Percentiles rank a stretch among this genome's conserved stretches.
Conservation (phyloP, 92 coral and sea anemone species). For the Metridium senile region DNA sequence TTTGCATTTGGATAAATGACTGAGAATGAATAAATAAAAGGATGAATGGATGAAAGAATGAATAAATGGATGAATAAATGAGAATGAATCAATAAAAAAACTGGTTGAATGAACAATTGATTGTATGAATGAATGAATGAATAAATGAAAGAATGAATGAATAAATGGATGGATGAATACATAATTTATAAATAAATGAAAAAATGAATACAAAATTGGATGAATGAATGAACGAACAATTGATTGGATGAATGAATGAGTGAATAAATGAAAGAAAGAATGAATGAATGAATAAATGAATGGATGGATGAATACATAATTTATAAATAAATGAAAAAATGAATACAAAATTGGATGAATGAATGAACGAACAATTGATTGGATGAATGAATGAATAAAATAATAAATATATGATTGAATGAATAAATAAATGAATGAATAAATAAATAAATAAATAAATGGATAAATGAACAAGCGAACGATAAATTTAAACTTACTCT, state of each 20-base stretch:
- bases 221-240: not conserved
- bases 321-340: not conserved
- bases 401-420: not conserved
- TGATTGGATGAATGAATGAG: not conserved
- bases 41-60: too few species aligned
- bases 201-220: not conserved
- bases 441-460: too few species aligned
- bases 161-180: too few species aligned
- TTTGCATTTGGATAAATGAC: too few species aligned
- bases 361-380: too few species aligned
- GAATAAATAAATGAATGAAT: not conserved
- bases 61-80: too few species aligned
- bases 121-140: too few species aligned
- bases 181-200: too few species aligned
- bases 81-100: too few species aligned
- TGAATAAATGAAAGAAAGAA: not conserved
- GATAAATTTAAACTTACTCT: conserved; percentile 36
- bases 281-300: not conserved
- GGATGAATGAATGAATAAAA: not conserved
- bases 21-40: too few species aligned
- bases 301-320: not conserved
- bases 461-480: not conserved
- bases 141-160: too few species aligned
- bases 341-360: not conserved
- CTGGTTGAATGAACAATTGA: too few species aligned